Conservation (phyloP, 2,113 vertebrate species). For the Polypterus bichir region DNA sequence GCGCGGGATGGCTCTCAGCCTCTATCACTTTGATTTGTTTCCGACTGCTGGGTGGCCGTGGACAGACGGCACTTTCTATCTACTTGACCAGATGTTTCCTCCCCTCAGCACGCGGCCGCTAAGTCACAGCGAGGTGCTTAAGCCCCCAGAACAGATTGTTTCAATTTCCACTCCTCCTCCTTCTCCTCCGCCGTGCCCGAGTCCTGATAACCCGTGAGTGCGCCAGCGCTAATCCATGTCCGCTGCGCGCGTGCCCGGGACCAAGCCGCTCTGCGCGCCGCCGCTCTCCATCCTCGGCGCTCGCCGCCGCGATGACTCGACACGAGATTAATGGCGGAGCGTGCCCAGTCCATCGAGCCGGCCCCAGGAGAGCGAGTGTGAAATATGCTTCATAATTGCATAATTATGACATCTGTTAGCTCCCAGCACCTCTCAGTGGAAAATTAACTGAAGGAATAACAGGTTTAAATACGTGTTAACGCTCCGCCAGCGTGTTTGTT, state of each 20-base stretch:
- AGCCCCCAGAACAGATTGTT: no score
- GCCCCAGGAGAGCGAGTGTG: constrained; percentile 46
- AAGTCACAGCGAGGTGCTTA: no score
- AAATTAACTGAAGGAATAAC: constrained; percentile 73
- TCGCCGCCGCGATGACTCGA: constrained; percentile 16
- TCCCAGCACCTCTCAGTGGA: constrained; percentile 62
- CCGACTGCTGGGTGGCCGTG: no score
- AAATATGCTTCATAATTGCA: constrained; percentile 73
- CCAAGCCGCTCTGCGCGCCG: constrained; percentile 23
- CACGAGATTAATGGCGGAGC: constrained; percentile 54
- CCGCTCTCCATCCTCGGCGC: constrained; percentile 24
- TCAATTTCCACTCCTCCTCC: no score
- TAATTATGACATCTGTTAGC: constrained; percentile 91
- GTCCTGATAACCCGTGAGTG: no score
- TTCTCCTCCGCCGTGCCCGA: no score
- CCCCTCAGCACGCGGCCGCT: no score
- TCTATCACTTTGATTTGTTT: no score
- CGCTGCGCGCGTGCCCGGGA: constrained; percentile 8
- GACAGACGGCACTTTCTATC: no score
- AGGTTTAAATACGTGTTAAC: constrained; percentile 75
- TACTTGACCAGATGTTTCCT: no score
- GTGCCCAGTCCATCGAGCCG: constrained; percentile 24
- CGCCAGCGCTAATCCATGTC: not conserved
- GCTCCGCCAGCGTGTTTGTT: constrained; percentile 56
- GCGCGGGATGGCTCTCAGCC: no score